Evolutionary conservation across 2,113 vertebrate genomes (phyloP).

Genomic region (Orycteropus afer): DNA sequence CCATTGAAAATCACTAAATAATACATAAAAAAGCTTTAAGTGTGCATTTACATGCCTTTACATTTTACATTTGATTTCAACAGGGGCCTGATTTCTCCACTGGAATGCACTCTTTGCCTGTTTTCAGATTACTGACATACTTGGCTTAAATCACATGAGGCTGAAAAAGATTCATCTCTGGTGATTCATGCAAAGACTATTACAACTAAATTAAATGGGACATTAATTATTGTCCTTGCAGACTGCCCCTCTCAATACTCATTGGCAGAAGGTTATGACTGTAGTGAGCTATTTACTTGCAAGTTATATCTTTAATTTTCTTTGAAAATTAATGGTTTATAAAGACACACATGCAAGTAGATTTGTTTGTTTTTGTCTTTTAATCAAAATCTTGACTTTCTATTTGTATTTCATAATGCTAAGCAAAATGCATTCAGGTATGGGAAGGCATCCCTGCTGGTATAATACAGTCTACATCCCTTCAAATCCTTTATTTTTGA

Average conservation of each 20-base stretch:
- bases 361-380: conserved; percentile 12
- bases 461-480: conserved; percentile 39
- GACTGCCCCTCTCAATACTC: conserved; percentile 56
- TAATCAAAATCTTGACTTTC: conserved; percentile 63
- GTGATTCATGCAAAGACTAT: conserved; percentile 77
- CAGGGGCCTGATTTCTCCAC: conserved; percentile 74
- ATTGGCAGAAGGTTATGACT: conserved; percentile 62
- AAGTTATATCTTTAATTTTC: conserved; percentile 62
- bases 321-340: conserved; percentile 63
- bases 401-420: conserved; percentile 61
- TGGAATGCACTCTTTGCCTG: conserved; percentile 64
- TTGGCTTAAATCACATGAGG: conserved; percentile 66
- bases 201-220: conserved; percentile 48
- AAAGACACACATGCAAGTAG: conserved; percentile 63
- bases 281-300: conserved; percentile 71
- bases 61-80: conserved; percentile 86
- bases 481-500: conserved; percentile 59
- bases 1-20: conserved; percentile 90
- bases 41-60: conserved; percentile 93
- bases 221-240: conserved; percentile 59
- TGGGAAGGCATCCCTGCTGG: conserved; percentile 60
- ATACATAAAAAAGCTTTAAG: conserved; percentile 88
- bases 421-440: conserved; percentile 70
- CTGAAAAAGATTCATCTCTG: conserved; percentile 73
- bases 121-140: conserved; percentile 52